Evolutionary conservation across 2,888 invertebrate genomes (phyloP), one percentile per base, ranked within the genome.

Genomic region (Melipona beecheii): DNA sequence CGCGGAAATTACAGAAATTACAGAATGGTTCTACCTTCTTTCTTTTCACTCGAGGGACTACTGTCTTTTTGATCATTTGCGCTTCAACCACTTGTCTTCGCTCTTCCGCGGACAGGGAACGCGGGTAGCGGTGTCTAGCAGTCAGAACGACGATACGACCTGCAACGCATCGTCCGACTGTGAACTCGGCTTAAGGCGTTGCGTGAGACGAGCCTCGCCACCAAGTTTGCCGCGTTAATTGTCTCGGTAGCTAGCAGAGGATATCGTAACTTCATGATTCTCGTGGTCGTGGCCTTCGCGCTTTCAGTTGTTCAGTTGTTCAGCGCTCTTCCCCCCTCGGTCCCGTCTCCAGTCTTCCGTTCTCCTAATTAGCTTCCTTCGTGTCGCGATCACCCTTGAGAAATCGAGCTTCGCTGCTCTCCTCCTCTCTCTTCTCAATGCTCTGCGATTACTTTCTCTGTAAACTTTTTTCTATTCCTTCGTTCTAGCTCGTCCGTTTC

Each of bases 161-260:
- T 60, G 66, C 17, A 21, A n/a, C 31, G 58, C 52, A 36, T 43
- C 17, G 24, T 19, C 27, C 17, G n/a, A 31, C n/a, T 74, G 74
- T 31, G 73, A 69, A 71, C 43, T 15, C 21, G 70, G 50, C 58
- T 70, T 70, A 66, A 83, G 54, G 56, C 64, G 65, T 69, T 54
- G 82, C 82, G 76, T 70, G 73, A 54, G 50, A 31, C 75, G 27
- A 68, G 31, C n/a, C 58, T 43, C 24, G 52, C 21, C 19, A 52
- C 78, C 36, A 71, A 69, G 27, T 78, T 75, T 54, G 43, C 27
- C 77, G 31, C 62, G 74, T 79, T 84, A 79, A 83, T 79, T 78
- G 72, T 71, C 73, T 56, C 64, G 65, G 31, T 17, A 69, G 54
- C 54, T 17, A 69, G 54, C 54, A 56, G 52, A 52, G 72, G 69